These are phyloP conservation scores for Perccottus glenii DNA, from an alignment of 2,113 vertebrate species.

Conservation along the genomic window DNA sequence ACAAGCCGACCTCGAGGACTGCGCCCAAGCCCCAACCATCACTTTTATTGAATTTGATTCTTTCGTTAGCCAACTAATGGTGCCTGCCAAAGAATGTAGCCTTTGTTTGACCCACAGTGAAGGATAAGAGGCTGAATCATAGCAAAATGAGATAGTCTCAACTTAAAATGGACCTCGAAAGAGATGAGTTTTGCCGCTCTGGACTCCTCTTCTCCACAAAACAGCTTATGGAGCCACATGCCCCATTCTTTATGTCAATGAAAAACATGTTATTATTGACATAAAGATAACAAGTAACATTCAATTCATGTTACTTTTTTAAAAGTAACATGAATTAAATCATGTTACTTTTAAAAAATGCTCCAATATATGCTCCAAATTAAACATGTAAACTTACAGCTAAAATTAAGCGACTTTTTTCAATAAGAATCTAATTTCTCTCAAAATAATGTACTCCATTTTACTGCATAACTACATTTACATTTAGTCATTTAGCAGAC, in stretches of 20 bases:
- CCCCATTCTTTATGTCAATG: conserved; percentile 6
- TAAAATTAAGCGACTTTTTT: too few relatives aligned
- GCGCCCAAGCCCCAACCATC: conserved; percentile 36
- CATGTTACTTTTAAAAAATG: too few relatives aligned
- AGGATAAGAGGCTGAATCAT: conserved; percentile 8
- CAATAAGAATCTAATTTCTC: too few relatives aligned
- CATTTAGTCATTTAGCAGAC: too few relatives aligned
- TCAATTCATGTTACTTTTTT: too few relatives aligned
- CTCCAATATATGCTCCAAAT: background rate
- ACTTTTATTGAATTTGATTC: conserved; percentile 40
- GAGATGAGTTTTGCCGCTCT: background rate
- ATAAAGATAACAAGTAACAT: too few relatives aligned
- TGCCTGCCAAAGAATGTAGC: conserved; percentile 25
- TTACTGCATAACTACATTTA: background rate
- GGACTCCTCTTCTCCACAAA: conserved; percentile 4
- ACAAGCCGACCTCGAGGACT: conserved; percentile 39
- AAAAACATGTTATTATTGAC: conserved; percentile 7
- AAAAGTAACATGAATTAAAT: too few relatives aligned
- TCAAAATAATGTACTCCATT: too few relatives aligned
- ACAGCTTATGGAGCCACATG: conserved; percentile 5
- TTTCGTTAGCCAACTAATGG: conserved; percentile 27
- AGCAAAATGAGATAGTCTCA: background rate
- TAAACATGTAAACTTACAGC: conserved; percentile 33
- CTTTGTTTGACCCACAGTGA: conserved; percentile 23
- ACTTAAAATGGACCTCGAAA: background rate